A percentile compares a stretch with the other conserved stretches of the same genome.
Conservation (phyloP, 2,113 vertebrate genomes). For the Paedocypris sp. region DNA sequence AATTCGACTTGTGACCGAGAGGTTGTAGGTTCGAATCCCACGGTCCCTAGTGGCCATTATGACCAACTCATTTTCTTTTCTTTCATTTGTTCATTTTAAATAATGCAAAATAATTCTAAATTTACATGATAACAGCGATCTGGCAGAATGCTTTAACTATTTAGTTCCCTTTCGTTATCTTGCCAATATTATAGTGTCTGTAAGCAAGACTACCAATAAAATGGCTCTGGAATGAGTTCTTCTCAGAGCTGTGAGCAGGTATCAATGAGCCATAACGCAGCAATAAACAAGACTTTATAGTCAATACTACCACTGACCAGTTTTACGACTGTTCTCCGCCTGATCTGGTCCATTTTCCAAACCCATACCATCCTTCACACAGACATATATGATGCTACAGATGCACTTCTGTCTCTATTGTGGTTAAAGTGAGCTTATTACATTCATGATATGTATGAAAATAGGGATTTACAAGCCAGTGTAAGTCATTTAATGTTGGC, state of each 20-base stretch:
- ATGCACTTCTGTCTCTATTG: neutral
- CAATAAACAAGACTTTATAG: conserved; percentile 17
- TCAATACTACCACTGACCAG: conserved; percentile 12
- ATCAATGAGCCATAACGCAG: conserved; percentile 22
- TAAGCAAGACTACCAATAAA: conserved; percentile 3
- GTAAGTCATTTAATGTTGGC: neutral
- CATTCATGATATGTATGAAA: neutral
- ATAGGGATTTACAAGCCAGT: neutral
- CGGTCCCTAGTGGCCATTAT: too few relatives aligned
- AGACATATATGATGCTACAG: neutral
- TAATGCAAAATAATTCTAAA: too few relatives aligned
- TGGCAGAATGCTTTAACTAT: neutral
- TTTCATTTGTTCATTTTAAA: too few relatives aligned
- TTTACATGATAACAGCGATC: neutral
- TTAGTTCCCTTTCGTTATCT: neutral
- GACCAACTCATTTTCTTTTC: too few relatives aligned
- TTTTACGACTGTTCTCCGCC: neutral
- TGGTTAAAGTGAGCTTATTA: neutral
- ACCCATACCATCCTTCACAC: neutral
- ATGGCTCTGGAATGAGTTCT: conserved; percentile 18
- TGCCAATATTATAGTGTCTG: neutral
- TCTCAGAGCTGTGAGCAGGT: conserved; percentile 12
- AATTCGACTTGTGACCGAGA: too few relatives aligned
- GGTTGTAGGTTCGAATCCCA: too few relatives aligned
- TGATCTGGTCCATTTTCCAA: neutral